Percentiles rank a stretch among this genome's conserved stretches.
These are phyloP conservation scores for Tetragonula clypearis DNA, from an alignment of 1,140 invertebrate species.

Conservation along the genomic window DNA sequence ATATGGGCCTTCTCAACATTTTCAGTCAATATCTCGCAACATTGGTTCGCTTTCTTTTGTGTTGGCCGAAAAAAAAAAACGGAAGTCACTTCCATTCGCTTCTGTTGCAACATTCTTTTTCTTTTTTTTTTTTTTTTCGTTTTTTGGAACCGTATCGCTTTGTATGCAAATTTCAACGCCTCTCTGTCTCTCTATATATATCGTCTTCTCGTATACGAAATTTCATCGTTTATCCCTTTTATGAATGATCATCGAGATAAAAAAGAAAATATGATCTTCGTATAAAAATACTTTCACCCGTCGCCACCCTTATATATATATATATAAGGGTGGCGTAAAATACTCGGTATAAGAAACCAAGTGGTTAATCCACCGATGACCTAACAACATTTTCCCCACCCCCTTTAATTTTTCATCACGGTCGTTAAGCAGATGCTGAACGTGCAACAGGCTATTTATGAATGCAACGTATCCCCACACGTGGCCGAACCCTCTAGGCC, in stretches of 20 bases:
- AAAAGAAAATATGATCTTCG: neutral
- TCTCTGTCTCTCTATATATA: neutral
- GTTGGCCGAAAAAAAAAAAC: no score
- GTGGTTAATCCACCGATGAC: neutral
- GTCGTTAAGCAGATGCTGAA: neutral
- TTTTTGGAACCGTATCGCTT: no score
- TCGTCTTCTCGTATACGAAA: neutral
- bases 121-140: no score
- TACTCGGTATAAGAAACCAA: no score
- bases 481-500: neutral
- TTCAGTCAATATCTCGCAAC: neutral
- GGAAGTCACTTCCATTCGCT: no score
- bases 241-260: neutral
- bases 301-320: neutral
- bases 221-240: neutral
- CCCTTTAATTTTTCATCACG: neutral
- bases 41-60: no score
- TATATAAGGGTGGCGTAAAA: no score
- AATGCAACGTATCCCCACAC: neutral
- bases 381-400: neutral
- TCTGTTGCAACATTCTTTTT: no score
- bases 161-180: no score
- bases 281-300: neutral
- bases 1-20: neutral
- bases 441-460: neutral